These are phyloP conservation scores for Agrochola circellaris DNA, from an alignment of 2,888 invertebrate species.

Conservation along the genomic window DNA sequence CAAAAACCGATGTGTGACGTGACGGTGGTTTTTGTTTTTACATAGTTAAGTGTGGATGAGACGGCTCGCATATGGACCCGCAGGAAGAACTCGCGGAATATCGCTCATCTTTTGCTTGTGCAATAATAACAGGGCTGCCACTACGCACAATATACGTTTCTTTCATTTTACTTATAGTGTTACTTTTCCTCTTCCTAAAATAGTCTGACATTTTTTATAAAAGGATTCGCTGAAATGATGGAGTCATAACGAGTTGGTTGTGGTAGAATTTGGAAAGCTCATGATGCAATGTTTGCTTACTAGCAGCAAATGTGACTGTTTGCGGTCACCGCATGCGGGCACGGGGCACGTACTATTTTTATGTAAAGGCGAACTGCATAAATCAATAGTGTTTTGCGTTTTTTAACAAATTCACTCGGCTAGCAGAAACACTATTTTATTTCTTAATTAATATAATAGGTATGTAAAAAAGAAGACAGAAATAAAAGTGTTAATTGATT, in stretches of 20 bases:
- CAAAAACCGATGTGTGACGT: conserved; percentile 74
- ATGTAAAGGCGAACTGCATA: background rate
- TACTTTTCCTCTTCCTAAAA: background rate
- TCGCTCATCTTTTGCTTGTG: conserved; percentile 85
- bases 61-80: conserved; percentile 84
- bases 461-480: background rate
- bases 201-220: background rate
- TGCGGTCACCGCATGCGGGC: background rate
- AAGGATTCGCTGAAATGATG: background rate
- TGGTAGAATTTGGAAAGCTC: background rate
- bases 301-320: background rate
- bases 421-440: background rate
- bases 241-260: too few relatives aligned
- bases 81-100: conserved; percentile 84
- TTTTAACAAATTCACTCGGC: background rate
- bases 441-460: background rate
- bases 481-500: background rate
- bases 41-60: conserved; percentile 76
- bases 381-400: too few relatives aligned
- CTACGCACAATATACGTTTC: conserved; percentile 4
- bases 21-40: conserved; percentile 84
- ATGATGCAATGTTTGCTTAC: conserved; percentile 67
- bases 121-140: conserved; percentile 86
- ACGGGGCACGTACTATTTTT: background rate
- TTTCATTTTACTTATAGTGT: background rate